phyloP scores from a whole-genome alignment of 1,140 invertebrate species.

The Leptoteleia sp. region DNA sequence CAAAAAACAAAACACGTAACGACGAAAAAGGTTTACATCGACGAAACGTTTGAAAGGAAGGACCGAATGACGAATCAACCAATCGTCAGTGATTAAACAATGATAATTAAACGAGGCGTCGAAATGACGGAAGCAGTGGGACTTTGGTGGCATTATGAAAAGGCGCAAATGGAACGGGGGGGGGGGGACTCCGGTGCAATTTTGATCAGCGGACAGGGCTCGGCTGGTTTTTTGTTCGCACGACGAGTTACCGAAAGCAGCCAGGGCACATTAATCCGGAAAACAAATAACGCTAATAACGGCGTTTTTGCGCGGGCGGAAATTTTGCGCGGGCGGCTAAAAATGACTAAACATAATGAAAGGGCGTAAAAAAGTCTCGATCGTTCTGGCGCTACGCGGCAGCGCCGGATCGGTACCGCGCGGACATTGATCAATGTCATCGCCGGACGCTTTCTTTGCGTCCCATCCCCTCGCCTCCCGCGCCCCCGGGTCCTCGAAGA shows the following conservation, averaged over 20 bases:
- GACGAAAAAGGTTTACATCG: too few relatives aligned
- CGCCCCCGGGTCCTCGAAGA: constrained; percentile 14
- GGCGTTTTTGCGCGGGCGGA: not conserved
- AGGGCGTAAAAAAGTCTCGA: constrained; percentile 27
- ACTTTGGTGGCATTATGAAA: too few relatives aligned
- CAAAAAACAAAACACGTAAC: too few relatives aligned
- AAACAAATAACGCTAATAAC: constrained; percentile 33
- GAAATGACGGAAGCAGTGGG: too few relatives aligned
- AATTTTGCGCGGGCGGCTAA: constrained; percentile 4
- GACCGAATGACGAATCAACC: too few relatives aligned
- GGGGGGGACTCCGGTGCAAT: not conserved
- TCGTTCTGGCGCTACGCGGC: constrained; percentile 9
- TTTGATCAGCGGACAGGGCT: constrained; percentile 13
- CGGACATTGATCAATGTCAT: constrained; percentile 60
- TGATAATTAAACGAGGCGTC: too few relatives aligned
- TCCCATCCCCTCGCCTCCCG: not conserved
- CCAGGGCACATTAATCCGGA: constrained; percentile 2
- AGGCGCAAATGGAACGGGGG: too few relatives aligned
- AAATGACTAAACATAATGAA: constrained; percentile 46
- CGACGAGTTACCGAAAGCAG: not conserved
- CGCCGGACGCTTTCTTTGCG: constrained; percentile 42
- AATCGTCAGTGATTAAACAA: too few relatives aligned
- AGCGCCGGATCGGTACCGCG: constrained; percentile 1
- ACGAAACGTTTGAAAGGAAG: too few relatives aligned
- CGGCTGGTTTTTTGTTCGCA: too few relatives aligned